phyloP scores from a whole-genome alignment of 2,113 vertebrate genomes.

The Platysteira castanea region DNA sequence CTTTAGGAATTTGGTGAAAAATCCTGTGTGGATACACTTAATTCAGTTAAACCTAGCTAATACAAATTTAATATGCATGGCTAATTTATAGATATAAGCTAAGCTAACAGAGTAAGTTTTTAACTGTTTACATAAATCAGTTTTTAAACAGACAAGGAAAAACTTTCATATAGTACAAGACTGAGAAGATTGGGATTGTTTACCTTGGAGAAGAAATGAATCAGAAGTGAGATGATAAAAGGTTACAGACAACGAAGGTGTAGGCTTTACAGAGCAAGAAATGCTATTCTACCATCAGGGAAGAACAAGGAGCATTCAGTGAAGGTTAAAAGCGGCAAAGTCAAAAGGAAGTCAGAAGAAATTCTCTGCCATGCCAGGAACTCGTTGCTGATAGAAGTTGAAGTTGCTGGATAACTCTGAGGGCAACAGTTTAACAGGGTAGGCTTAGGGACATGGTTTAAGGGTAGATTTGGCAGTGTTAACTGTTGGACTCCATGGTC shows the following conservation, averaged over 20 bases:
- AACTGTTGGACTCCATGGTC: neutral
- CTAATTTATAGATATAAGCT: slow-evolving; percentile 31
- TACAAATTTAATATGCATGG: slow-evolving; percentile 20
- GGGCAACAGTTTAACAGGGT: neutral
- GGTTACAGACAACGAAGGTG: neutral
- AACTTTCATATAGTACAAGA: slow-evolving; percentile 9
- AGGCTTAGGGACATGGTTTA: neutral
- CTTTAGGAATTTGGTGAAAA: slow-evolving; percentile 5
- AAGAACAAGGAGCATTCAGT: neutral
- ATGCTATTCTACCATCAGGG: neutral
- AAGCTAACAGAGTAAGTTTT: slow-evolving; percentile 41
- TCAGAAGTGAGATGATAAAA: slow-evolving; percentile 46
- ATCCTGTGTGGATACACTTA: slow-evolving; percentile 6
- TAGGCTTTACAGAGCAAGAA: neutral
- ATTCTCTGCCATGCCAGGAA: neutral
- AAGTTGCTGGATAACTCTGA: neutral
- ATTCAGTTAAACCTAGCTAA: slow-evolving; percentile 30
- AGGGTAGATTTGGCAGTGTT: neutral
- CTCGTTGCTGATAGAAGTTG: neutral
- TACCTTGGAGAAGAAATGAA: slow-evolving; percentile 41
- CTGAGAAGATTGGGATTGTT: slow-evolving; percentile 24
- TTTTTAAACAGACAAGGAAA: slow-evolving; percentile 49
- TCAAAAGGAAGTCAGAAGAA: neutral
- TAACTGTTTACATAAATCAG: slow-evolving; percentile 40
- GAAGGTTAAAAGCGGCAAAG: slow-evolving; percentile 3